These are phyloP conservation scores for Margarornis squamiger DNA, from an alignment of 2,797 vertebrate genomes.

Conservation along the genomic window DNA sequence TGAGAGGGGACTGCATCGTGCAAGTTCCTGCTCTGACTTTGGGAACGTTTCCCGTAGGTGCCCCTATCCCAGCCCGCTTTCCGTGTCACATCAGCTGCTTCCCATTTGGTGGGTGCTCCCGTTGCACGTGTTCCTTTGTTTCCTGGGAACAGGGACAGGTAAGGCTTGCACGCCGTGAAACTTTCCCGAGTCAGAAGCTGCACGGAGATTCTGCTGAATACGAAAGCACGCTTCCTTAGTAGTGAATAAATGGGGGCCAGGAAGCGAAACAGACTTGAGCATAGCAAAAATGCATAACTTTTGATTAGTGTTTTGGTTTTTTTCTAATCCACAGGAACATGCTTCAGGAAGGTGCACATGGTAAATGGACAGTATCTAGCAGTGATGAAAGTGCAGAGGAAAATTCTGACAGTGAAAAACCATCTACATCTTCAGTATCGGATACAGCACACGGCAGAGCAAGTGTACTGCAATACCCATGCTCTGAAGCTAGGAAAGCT, in stretches of 20 bases:
- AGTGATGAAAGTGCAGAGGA: conserved; percentile 87
- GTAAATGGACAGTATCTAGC: conserved; percentile 93
- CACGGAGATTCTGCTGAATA: accelerated
- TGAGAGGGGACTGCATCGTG: accelerated
- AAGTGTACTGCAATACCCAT: background rate
- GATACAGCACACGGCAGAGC: background rate
- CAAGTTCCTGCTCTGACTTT: accelerated
- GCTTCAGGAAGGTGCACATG: conserved; percentile 87
- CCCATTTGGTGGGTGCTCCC: accelerated
- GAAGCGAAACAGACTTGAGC: background rate
- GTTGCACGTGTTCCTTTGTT: background rate
- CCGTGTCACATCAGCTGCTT: accelerated
- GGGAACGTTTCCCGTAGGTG: accelerated
- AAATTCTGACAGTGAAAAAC: conserved; percentile 55
- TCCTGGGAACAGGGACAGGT: background rate
- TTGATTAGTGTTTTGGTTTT: background rate
- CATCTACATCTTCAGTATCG: conserved; percentile 24
- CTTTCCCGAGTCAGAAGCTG: background rate
- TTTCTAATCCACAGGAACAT: conserved; percentile 62
- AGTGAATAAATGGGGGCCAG: accelerated
- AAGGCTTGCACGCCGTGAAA: accelerated
- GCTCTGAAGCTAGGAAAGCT: conserved; percentile 75
- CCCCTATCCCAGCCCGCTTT: accelerated
- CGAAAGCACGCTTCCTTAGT: accelerated
- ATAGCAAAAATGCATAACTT: accelerated